Conservation (phyloP, 2,888 invertebrate genomes). For the Campaea margaritaria region DNA sequence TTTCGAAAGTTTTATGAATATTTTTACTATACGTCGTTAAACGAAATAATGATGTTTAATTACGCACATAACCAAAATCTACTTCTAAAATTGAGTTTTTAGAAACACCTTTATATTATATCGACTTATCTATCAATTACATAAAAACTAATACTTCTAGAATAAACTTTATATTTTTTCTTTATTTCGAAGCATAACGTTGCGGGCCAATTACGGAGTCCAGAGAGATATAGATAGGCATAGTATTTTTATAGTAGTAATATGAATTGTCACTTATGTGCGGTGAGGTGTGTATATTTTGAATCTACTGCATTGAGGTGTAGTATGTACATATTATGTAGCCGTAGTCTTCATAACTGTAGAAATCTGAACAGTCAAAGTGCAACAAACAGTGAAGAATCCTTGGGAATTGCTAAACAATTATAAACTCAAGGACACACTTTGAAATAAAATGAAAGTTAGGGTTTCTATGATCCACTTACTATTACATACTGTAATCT, state of each 20-base stretch:
- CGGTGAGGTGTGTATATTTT: constrained; percentile 29
- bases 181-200: constrained; percentile 25
- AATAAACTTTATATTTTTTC: no score
- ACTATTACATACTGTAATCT: no score
- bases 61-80: no score
- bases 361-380: background rate
- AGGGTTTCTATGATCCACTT: no score
- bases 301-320: constrained; percentile 11
- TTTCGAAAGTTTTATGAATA: no score
- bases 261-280: constrained; percentile 13
- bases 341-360: constrained; percentile 8
- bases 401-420: no score
- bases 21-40: background rate
- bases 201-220: constrained; percentile 53
- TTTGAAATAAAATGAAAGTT: no score
- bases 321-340: constrained; percentile 13
- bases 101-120: background rate
- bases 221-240: constrained; percentile 39
- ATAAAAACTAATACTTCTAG: no score
- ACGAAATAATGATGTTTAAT: background rate
- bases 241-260: constrained; percentile 50
- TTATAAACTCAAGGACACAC: no score
- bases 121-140: no score
- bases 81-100: constrained; percentile 1
- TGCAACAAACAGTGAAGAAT: constrained; percentile 8